phyloP scores from a whole-genome alignment of 2,113 vertebrate genomes.

The Typhlomys cinereus region DNA sequence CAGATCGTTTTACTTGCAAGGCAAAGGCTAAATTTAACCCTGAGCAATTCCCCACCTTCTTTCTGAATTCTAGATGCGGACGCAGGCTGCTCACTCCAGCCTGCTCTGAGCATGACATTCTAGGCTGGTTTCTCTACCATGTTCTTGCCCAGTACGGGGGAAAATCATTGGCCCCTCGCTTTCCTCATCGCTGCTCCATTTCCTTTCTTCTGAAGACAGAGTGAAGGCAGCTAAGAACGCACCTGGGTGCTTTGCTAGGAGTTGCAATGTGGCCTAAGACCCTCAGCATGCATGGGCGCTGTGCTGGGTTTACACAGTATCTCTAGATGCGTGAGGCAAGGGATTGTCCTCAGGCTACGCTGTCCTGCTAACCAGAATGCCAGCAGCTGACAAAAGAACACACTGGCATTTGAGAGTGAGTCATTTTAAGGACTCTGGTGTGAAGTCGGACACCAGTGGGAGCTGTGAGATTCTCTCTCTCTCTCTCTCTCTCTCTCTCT shows the following conservation, averaged over 20 bases:
- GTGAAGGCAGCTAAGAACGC: background rate
- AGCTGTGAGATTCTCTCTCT: background rate
- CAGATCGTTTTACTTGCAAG: no score
- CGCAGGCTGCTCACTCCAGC: background rate
- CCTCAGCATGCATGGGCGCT: rapidly evolving
- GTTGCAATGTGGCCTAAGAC: background rate
- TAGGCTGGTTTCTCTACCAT: background rate
- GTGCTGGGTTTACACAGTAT: background rate
- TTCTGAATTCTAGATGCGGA: background rate
- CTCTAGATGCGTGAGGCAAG: background rate
- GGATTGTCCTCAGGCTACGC: background rate
- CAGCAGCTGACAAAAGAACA: conserved; percentile 42
- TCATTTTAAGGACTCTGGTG: background rate
- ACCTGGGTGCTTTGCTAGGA: background rate
- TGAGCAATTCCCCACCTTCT: no score
- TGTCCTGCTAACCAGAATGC: background rate
- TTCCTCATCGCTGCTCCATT: background rate
- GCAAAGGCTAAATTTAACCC: no score
- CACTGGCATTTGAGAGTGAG: conserved; percentile 45
- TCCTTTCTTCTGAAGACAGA: background rate
- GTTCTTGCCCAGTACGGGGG: background rate
- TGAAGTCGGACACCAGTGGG: background rate
- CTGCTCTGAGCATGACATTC: no score
- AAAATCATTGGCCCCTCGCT: background rate
- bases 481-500: no score